Base-by-base conservation (phyloP, 2,888 invertebrate genomes). In the Drosophila parthenogenetica region DNA sequence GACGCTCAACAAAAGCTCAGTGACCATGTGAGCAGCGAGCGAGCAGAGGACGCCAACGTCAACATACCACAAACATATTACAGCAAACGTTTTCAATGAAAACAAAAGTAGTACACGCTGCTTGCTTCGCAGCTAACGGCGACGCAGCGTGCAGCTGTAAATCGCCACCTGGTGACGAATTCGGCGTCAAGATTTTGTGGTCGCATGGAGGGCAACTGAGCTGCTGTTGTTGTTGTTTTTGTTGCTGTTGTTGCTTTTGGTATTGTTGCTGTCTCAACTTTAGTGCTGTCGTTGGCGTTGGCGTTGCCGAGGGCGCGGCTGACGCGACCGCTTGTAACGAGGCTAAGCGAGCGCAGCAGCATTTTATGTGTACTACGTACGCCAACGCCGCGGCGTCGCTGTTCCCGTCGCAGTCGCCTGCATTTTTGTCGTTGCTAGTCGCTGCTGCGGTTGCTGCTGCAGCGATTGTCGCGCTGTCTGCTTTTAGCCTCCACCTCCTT, bases 61-160 rank as follows among this genome's bases (percentile, higher is more conserved):
- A 73, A 66, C 74, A 65, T 69, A 81, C 80, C 86, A 74, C 82
- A 89, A 87, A 81, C 88, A 86, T 79, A 79, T 87, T 83, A 83
- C 82, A 83, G 80, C 86, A 87, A 83, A 87, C 84, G 87, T 84
- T 85, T 85, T 87, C 85, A 85, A 85, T 85, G 85, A 85, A 85
- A 85, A 85, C 77, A 85, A 85, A 85, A 85, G 85, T 85, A 85
- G 85, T 85, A 85, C 85, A 85, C 81, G 89, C 77, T 84, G 81
- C 76, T 22, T 5, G 42, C 69, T 59, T 19, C 13, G 51, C 7
- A 60, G 63, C 5, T 32, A 63, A 49, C 62, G 70, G 32, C 25
- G 19, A 35, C 55, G 66, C 37, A 25, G 19, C 46, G 60, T 40
- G 43, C 55, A 55, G 77, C 71, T 76, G 81, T 80, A 80, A 76